Base-by-base conservation (phyloP, 2,797 vertebrate species). In the Danio kyathit region DNA sequence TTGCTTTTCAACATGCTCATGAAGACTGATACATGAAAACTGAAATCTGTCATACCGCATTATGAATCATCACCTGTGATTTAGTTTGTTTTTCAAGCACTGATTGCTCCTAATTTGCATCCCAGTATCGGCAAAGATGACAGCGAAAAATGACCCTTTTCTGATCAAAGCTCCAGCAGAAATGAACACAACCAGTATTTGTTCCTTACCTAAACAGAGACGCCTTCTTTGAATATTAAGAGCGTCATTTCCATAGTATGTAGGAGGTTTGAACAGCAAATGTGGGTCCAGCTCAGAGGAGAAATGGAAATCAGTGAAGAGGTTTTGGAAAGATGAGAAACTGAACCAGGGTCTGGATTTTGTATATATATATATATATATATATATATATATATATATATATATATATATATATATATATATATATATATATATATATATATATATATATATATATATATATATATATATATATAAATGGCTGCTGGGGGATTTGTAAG, bases 31-130 rank as follows among this genome's bases (percentile, higher is more conserved):
- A 41, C n/a, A 60, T 40, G 59, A 40, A 63, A 51, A 63, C 29
- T 3, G 13, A 76, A 66, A 63, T 21, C 7, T 44, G 57, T 64
- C 14, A n/a, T 43, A 14, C 56, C 49, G 38, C 60, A 6, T 72
- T 79, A 72, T 17, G 57, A 72, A 64, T 72, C 77, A 72, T 60
- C 19, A 41, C 17, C 19, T 41, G 46, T 52, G 56, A 71, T 71
- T 71, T 79, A 44, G 17, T 13, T 46, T 51, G 46, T 52, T 46
- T 52, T 54, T 14, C 51, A 14, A 46, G 40, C 14, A 9, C 40
- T 29, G 48, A 64, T 79, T 54, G 17, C 17, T 54, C 3, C 17
- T 56, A 71, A 79, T 79, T 64, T 79, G 57, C 67, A 63, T 79
- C 14, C 11, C 14, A 11, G 1, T 10, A 0, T 64, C 38, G 64